phyloP scores from a whole-genome alignment of 2,113 vertebrate species.

The Patagioenas fasciata region DNA sequence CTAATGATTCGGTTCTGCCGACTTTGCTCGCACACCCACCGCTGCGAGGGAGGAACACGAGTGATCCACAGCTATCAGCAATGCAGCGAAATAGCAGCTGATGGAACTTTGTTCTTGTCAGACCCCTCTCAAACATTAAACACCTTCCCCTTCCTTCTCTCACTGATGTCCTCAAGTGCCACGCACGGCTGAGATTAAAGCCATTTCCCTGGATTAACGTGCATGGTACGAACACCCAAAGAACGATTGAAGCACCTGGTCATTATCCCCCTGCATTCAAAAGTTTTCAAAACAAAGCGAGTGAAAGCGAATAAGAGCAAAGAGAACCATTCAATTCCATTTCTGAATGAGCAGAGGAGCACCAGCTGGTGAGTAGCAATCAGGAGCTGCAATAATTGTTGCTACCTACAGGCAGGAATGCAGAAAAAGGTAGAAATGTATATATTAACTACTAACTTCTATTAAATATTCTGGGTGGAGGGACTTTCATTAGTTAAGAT shows the following conservation, averaged over 20 bases:
- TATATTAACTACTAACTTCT: background rate
- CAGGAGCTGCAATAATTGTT: background rate
- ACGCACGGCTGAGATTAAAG: conserved; percentile 18
- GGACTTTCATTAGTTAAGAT: background rate
- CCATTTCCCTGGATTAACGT: background rate
- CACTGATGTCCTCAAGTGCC: background rate
- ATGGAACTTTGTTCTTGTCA: background rate
- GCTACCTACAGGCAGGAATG: background rate
- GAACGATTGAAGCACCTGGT: background rate
- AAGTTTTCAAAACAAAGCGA: background rate
- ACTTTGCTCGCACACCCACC: background rate
- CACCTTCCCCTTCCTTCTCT: background rate
- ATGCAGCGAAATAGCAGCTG: background rate
- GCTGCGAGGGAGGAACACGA: fast-evolving
- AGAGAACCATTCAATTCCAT: background rate
- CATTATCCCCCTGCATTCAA: background rate
- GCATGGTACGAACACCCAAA: background rate
- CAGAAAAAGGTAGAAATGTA: background rate
- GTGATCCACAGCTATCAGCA: background rate
- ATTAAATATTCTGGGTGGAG: background rate
- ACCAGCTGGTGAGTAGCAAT: background rate
- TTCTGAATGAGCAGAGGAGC: background rate
- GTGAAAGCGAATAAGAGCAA: background rate
- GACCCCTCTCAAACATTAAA: background rate
- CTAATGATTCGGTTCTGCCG: background rate